Conservation (phyloP, 2,113 vertebrate species). For the Chionis minor region DNA sequence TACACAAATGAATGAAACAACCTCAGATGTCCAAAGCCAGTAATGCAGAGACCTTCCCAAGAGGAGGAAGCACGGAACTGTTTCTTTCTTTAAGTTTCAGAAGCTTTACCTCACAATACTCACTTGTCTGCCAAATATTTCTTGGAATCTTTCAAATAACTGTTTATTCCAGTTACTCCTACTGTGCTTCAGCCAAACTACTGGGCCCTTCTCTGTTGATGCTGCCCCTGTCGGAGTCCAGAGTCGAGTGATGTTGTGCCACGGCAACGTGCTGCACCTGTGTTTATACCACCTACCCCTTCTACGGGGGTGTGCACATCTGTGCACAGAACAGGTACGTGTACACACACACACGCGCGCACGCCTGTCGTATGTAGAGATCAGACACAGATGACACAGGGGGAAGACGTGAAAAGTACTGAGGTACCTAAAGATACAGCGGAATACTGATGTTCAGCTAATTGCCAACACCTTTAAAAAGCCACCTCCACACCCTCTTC, state of each 20-base stretch:
- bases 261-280: not conserved
- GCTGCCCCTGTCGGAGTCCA: not conserved
- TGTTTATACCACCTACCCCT: not conserved
- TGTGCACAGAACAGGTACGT: not conserved
- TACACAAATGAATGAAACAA: slow-evolving; percentile 19
- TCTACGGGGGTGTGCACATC: no score
- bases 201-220: not conserved
- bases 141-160: not conserved
- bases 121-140: slow-evolving; percentile 17
- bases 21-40: slow-evolving; percentile 21
- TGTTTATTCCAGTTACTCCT: not conserved
- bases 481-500: not conserved
- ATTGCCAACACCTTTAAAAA: not conserved
- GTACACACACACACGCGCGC: not conserved
- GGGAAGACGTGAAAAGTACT: not conserved
- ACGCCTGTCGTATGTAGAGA: not conserved
- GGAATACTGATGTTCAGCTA: not conserved
- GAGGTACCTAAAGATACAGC: not conserved
- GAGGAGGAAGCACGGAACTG: not conserved
- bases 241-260: not conserved
- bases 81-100: slow-evolving; percentile 34
- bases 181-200: not conserved
- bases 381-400: not conserved
- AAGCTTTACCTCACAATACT: slow-evolving; percentile 14
- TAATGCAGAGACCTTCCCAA: slow-evolving; percentile 7